A percentile compares a stretch with the other conserved stretches of the same genome.
phyloP scores from a whole-genome alignment of 2,888 invertebrate genomes.

The Machimus atricapillus region DNA sequence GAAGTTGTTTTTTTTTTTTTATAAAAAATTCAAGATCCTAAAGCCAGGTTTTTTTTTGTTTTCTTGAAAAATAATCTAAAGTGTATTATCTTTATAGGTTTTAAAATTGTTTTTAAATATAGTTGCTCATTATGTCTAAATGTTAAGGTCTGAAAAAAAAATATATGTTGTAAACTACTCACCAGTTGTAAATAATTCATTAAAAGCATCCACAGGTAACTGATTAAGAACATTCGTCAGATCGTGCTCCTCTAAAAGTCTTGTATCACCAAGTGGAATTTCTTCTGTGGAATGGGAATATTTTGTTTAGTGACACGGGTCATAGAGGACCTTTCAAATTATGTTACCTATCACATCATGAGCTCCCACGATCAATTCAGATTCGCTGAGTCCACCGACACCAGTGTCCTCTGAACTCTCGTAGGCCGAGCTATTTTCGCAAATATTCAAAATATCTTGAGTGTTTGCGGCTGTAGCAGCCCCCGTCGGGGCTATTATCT shows the following conservation, averaged over 20 bases:
- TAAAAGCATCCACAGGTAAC: slow-evolving; percentile 82
- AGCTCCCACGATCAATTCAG: slow-evolving; percentile 66
- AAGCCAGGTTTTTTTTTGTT: not conserved
- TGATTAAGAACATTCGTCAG: slow-evolving; percentile 80
- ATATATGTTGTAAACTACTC: slow-evolving; percentile 51
- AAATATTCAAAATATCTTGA: slow-evolving; percentile 61
- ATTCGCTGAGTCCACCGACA: slow-evolving; percentile 68
- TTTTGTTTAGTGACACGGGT: not conserved
- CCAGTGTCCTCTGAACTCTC: slow-evolving; percentile 71
- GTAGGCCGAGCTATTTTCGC: slow-evolving; percentile 70
- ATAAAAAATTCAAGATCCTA: no score
- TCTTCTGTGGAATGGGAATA: slow-evolving; percentile 60
- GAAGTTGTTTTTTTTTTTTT: no score
- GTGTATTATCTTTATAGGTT: not conserved
- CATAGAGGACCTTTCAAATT: not conserved
- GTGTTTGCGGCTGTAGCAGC: slow-evolving; percentile 49
- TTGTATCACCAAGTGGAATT: slow-evolving; percentile 65
- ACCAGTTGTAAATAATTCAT: slow-evolving; percentile 80
- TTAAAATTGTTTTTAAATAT: not conserved
- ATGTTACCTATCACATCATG: slow-evolving; percentile 61
- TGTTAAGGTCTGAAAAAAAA: not conserved
- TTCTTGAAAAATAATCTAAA: not conserved
- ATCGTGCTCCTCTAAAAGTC: slow-evolving; percentile 75
- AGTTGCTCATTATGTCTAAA: not conserved
- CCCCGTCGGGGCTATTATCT: slow-evolving; percentile 35